Base-by-base conservation (phyloP, 1,140 invertebrate species). In the Carposina sasakii region DNA sequence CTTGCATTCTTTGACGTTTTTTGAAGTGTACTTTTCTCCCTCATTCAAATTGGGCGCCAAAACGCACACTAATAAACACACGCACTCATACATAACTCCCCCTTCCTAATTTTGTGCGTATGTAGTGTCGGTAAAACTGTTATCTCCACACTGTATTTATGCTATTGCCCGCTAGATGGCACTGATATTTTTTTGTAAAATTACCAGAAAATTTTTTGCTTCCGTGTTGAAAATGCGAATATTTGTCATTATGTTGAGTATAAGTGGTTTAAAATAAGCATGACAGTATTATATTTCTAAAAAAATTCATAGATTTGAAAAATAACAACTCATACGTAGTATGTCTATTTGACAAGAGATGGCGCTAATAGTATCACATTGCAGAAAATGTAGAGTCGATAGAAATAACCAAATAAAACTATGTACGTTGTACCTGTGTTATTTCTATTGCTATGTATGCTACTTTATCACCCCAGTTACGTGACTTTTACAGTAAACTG, bases 401-500 rank as follows among this genome's bases (percentile, higher is more conserved):
- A 6, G 21, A 30, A 21, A 40, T 36, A 34, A 45, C 30, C 49
- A 33, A 1, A 20, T 12, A 47, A 53, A 59, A 62, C 61, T n/a
- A n/a, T n/a, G n/a, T n/a, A n/a, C n/a, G n/a, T n/a, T n/a, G n/a
- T n/a, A n/a, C n/a, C n/a, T n/a, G n/a, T n/a, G n/a, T n/a, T n/a
- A n/a, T n/a, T n/a, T n/a, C n/a, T n/a, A n/a, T n/a, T n/a, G n/a
- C n/a, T n/a, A n/a, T n/a, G n/a, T n/a, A n/a, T 63, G 48, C 41
- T 49, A 46, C 53, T 51, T 56, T 60, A 61, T 48, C 61, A 49
- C 47, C 61, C 46, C 30, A 39, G 12, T 57, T 69, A 76, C 75
- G 77, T 81, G 77, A 78, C 75, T 78, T 70, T 67, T 42, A 57
- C 72, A 67, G 63, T 59, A 74, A 78, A 81, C 65, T 66, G 66